Percentiles rank a stretch among this genome's conserved stretches.
Evolutionary conservation across 2,113 vertebrate species (phyloP).

Genomic region (Shinisaurus crocodilurus): DNA sequence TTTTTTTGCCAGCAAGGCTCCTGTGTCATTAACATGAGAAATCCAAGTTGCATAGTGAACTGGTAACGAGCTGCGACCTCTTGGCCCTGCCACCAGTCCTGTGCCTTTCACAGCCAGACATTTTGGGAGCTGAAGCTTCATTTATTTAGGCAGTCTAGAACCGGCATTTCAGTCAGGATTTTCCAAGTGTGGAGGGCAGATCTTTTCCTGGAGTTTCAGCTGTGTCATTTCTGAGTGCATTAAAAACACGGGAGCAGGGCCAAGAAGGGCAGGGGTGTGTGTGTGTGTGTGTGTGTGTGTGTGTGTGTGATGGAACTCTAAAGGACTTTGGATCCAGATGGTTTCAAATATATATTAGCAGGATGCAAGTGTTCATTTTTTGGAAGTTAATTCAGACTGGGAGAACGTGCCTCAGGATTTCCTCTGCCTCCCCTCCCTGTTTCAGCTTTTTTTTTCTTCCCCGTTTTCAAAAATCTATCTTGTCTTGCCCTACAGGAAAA

Average conservation of each 20-base stretch:
- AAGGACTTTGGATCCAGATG: no score
- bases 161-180: not conserved
- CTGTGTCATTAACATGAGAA: not conserved
- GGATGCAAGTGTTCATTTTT: not conserved
- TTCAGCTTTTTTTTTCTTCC: not conserved
- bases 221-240: not conserved
- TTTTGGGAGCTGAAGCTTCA: not conserved
- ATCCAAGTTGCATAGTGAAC: not conserved
- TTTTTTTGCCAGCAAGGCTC: not conserved
- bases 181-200: not conserved
- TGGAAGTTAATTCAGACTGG: not conserved
- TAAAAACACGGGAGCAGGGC: no score
- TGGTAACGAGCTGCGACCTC: not conserved
- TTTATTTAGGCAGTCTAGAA: not conserved
- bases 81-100: not conserved
- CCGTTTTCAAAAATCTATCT: not conserved
- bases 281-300: no score
- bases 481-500: not conserved
- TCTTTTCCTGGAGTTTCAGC: not conserved
- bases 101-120: not conserved
- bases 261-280: not conserved
- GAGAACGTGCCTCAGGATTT: not conserved
- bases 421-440: not conserved
- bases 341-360: not conserved
- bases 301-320: no score